Evolutionary conservation across 2,113 vertebrate species (phyloP), one percentile per base, ranked within the genome.

Genomic region (Tetrax tetrax): DNA sequence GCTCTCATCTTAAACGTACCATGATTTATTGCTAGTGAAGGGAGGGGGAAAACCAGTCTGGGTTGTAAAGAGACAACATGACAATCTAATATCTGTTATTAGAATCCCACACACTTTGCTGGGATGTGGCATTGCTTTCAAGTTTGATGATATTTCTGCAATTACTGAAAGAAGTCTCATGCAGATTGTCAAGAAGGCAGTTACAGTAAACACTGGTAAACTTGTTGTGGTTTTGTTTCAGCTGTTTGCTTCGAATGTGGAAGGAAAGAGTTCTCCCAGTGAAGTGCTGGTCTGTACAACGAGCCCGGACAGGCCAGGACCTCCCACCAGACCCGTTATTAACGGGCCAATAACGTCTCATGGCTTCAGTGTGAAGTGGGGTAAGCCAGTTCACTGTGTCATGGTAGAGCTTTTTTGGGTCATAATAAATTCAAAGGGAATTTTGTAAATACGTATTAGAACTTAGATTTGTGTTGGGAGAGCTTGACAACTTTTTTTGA

Each of bases 231-330:
- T 94, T 95, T 80, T 81, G 7, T 97, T 97, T 14, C 96, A 99
- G 99, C 99, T 99, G 93, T 99, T 98, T 83, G 99, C 98, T 68
- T 99, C 99, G 54, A 99, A 99, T 20, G 97, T 98, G 97, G 99
- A 99, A 98, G 99, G 99, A 90, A 98, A 97, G 83, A 99, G 99
- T 97, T 99, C 98, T 96, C 99, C 99, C 31, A 99, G 99, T 7
- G 99, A 99, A 96, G 98, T 99, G 84, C 79, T 99, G 97, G 98
- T 99, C 65, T 99, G 99, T 94, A 99, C 99, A 84, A 99, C 99
- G 38, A 99, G 98, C 77, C 99, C 99, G 4, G 99, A 99, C 97
- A 98, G 99, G 97, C 99, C 99, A 4, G 99, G 99, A 45, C 98
- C 99, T 60, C 99, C 99, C 3, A 98, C 98, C 80, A 98, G 98